These are phyloP conservation scores for Drosophila fungiperda DNA, from an alignment of 2,888 invertebrate genomes.

Conservation along the genomic window DNA sequence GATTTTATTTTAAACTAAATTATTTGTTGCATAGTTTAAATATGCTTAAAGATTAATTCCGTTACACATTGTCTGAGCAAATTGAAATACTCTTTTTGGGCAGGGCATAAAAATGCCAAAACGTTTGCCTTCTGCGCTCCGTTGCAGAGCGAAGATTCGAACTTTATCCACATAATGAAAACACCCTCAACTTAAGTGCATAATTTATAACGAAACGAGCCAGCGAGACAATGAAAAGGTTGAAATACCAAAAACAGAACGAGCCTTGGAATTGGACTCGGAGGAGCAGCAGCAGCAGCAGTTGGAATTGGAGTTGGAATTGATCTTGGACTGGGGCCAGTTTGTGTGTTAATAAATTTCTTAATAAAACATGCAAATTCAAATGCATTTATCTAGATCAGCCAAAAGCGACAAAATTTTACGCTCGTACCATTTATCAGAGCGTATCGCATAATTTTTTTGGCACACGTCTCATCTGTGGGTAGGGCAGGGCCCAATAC, in stretches of 20 bases:
- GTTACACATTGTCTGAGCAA: neutral
- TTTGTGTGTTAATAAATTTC: constrained; percentile 79
- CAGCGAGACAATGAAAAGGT: constrained; percentile 67
- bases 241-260: constrained; percentile 58
- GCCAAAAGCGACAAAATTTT: constrained; percentile 81
- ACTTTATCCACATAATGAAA: constrained; percentile 81
- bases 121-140: constrained; percentile 31
- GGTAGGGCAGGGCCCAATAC: constrained; percentile 39
- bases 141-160: constrained; percentile 52
- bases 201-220: constrained; percentile 82
- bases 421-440: constrained; percentile 78
- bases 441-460: constrained; percentile 57
- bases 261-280: constrained; percentile 44
- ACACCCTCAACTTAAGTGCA: constrained; percentile 84
- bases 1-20: neutral
- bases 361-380: constrained; percentile 79
- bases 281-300: neutral
- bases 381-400: constrained; percentile 83
- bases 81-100: neutral
- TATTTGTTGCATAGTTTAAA: neutral
- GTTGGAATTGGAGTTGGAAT: constrained; percentile 12
- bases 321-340: constrained; percentile 34
- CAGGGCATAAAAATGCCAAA: constrained; percentile 57
- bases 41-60: neutral
- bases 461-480: constrained; percentile 73